Conservation (phyloP, 2,888 invertebrate species). For the Tetanocera ferruginea region DNA sequence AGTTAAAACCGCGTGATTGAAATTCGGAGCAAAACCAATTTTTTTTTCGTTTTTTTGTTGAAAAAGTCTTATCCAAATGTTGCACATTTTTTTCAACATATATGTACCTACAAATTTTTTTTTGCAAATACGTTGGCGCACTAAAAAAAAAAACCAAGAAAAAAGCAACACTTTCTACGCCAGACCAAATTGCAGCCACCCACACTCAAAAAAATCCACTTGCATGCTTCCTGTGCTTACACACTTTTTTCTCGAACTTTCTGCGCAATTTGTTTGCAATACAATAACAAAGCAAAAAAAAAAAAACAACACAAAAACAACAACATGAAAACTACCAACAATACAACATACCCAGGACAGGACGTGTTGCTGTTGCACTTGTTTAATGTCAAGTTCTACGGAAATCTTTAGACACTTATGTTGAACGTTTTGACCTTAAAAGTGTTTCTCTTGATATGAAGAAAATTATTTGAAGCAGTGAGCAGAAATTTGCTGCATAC, state of each 20-base stretch:
- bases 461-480: too few species aligned
- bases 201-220: background rate
- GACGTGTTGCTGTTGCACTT: background rate
- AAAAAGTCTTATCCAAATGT: background rate
- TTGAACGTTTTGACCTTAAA: too few species aligned
- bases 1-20: background rate
- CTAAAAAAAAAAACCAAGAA: too few species aligned
- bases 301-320: background rate
- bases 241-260: background rate
- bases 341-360: background rate
- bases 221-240: background rate
- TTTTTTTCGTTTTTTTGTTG: background rate
- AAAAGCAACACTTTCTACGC: background rate
- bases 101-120: background rate
- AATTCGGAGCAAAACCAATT: background rate
- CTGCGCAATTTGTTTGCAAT: background rate
- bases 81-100: background rate
- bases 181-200: background rate
- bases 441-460: too few species aligned
- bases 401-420: too few species aligned
- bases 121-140: background rate
- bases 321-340: background rate
- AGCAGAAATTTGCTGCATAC: too few species aligned
- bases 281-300: background rate
- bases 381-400: too few species aligned